These are phyloP conservation scores for Tinamus guttatus DNA, from an alignment of 2,113 vertebrate genomes.

Conservation along the genomic window DNA sequence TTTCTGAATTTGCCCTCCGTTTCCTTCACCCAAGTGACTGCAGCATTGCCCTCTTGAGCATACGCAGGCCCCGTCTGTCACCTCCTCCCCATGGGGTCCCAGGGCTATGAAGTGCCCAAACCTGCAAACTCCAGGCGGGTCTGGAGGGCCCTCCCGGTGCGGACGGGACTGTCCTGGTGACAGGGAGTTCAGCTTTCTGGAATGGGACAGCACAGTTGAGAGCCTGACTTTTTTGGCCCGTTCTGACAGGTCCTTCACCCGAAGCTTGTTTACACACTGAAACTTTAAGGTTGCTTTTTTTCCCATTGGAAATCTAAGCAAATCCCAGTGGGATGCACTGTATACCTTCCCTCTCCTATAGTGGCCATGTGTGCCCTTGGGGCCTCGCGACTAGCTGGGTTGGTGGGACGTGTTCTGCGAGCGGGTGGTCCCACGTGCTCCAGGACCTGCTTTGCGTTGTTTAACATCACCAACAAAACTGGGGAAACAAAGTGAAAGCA, in stretches of 20 bases:
- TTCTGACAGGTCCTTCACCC: not conserved
- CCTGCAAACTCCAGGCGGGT: not conserved
- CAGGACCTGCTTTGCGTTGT: not conserved
- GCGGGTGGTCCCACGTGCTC: not conserved
- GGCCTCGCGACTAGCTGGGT: not conserved
- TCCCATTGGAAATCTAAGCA: not conserved
- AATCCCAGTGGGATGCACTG: not conserved
- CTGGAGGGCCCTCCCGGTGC: not conserved
- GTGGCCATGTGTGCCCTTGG: not conserved
- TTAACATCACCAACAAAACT: not conserved
- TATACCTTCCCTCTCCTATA: not conserved
- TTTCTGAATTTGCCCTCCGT: not conserved
- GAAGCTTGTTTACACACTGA: not conserved
- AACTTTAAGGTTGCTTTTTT: not conserved
- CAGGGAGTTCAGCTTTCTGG: not conserved
- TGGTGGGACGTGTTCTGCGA: accelerated
- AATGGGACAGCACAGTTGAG: accelerated
- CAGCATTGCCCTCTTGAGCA: not conserved
- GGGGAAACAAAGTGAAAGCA: not conserved
- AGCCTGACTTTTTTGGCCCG: not conserved
- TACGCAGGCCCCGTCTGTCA: not conserved
- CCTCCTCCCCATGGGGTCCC: not conserved
- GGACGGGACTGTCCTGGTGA: not conserved
- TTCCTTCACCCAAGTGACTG: not conserved
- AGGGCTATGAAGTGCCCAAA: not conserved